Evolutionary conservation across 2,888 invertebrate species (phyloP), one percentile per base, ranked within the genome.

Genomic region (Acholoe squamosa): DNA sequence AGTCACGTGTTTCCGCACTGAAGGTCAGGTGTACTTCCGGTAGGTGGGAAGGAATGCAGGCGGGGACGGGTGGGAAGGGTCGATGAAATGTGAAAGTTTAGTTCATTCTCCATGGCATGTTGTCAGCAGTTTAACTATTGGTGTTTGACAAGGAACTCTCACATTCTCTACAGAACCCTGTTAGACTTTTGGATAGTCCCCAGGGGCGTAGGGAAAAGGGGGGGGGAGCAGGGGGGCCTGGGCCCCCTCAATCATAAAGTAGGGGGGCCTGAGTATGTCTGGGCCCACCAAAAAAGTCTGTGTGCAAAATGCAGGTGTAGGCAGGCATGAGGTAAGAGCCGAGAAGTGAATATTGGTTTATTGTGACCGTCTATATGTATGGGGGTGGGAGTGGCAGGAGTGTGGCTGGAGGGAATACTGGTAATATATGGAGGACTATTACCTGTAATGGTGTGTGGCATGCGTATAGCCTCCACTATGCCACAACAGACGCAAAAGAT

Each of bases 21-120:
- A 5, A 34, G 80, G 80, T 80, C 80, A 80, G 16, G 80, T 80
- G 80, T 34, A 43, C 43, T 33, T 80, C 80, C 80, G 80, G 80
- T 0, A 34, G 80, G 19, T 43, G 43, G 0, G 34, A 80, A 43
- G 80, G 31, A 76, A 31, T 80, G 80, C 19, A n/a, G 12, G 80
- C n/a, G 7, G 80, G 34, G 34, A 16, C 33, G 43, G 34, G 61
- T 3, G 61, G n/a, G 61, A 19, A 61, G 61, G 61, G 22, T 7
- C 61, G 7, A 19, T 61, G 61, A 14, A 19, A 61, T n/a, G 61
- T 3, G 3, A 61, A 61, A 61, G n/a, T n/a, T 61, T 61, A 3
- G 1, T 61, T 14, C 61, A 14, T 10, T 43, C 5, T 10, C 43
- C 43, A 43, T 43, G 43, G 43, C 43, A 43, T 43, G 43, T 43